These are phyloP conservation scores for Amblyjoppa proteus DNA, from an alignment of 2,888 invertebrate genomes.

Conservation along the genomic window DNA sequence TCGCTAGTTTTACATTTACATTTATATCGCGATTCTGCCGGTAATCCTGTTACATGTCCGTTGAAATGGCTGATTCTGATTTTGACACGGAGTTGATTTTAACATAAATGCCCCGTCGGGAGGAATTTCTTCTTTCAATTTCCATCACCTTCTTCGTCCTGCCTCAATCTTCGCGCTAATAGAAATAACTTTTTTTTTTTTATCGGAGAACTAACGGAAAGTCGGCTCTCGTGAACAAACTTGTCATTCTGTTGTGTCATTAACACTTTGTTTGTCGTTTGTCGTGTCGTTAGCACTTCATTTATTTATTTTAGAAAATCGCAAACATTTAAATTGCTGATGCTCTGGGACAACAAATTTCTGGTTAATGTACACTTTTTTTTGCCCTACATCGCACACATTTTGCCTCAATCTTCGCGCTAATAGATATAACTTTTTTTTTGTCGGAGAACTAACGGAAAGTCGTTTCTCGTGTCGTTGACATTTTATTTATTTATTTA, in stretches of 20 bases:
- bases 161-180: not conserved
- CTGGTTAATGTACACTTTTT: not conserved
- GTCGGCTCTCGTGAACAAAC: no score
- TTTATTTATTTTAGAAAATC: not conserved
- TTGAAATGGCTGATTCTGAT: constrained; percentile 71
- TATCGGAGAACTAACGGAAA: no score
- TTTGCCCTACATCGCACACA: not conserved
- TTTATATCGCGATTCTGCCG: constrained; percentile 79
- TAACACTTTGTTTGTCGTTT: not conserved
- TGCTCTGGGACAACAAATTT: not conserved
- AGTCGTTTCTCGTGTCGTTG: not conserved
- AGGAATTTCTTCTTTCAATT: not conserved
- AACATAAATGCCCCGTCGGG: constrained; percentile 38
- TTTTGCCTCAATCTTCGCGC: not conserved
- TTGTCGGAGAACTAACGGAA: no score
- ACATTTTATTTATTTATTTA: not conserved
- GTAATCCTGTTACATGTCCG: constrained; percentile 78
- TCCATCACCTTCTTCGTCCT: not conserved
- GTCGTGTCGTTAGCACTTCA: no score
- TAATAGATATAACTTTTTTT: not conserved
- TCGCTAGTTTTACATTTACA: constrained; percentile 75
- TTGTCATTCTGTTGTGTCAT: not conserved
- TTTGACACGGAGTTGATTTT: constrained; percentile 28
- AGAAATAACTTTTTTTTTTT: not conserved
- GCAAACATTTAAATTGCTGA: not conserved